phyloP scores from a whole-genome alignment of 23 tunicate species.

The Halocynthia roretzi region DNA sequence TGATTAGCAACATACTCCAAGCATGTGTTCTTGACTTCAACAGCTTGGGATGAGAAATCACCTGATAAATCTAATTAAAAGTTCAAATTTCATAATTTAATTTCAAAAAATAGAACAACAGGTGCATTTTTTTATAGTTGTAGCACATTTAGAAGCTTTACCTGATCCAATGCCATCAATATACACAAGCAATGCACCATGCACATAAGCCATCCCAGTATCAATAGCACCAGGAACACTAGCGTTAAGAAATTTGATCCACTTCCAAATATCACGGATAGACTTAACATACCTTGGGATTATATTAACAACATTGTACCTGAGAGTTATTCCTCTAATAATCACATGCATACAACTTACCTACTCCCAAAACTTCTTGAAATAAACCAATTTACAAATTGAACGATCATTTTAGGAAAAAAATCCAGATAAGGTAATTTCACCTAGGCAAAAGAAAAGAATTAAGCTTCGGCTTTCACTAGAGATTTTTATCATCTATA shows the following conservation, averaged over 20 bases:
- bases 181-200: constrained; percentile 81
- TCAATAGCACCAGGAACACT: constrained; percentile 11
- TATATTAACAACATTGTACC: not conserved
- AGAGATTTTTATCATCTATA: not conserved
- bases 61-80: constrained; percentile 47
- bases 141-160: not conserved
- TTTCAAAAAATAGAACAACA: not conserved
- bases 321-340: not conserved
- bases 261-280: constrained; percentile 83
- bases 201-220: constrained; percentile 35
- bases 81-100: not conserved
- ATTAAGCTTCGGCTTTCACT: too few relatives aligned
- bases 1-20: constrained; percentile 34
- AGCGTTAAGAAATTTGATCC: constrained; percentile 53
- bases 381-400: constrained; percentile 77
- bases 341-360: constrained; percentile 2
- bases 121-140: not conserved
- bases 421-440: too few relatives aligned
- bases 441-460: too few relatives aligned
- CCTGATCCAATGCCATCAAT: constrained; percentile 94
- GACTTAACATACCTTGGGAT: constrained; percentile 58
- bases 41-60: constrained; percentile 26
- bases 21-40: constrained; percentile 49
- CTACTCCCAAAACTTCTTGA: constrained; percentile 73
- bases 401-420: constrained; percentile 62